These are phyloP conservation scores for Abramis brama DNA, from an alignment of 2,113 vertebrate species.

Conservation along the genomic window DNA sequence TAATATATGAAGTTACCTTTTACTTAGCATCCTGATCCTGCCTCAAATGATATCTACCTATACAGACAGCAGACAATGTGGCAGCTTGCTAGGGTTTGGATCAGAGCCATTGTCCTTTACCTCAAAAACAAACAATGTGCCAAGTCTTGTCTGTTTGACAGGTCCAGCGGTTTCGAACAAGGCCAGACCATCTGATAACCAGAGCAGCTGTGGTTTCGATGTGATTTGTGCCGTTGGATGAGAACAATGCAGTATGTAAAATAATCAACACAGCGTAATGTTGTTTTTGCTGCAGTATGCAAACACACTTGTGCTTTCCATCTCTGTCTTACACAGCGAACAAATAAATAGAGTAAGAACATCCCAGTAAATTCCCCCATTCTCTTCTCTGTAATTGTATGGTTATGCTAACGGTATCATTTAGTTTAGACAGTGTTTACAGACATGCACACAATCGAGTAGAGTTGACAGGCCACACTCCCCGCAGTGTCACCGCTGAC, in stretches of 20 bases:
- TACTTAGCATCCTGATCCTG: background rate
- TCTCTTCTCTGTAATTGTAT: constrained; percentile 36
- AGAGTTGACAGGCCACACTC: constrained; percentile 23
- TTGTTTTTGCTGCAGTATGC: constrained; percentile 27
- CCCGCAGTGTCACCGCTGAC: constrained; percentile 37
- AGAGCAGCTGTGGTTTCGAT: background rate
- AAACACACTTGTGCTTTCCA: constrained; percentile 14
- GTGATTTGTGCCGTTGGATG: constrained; percentile 22
- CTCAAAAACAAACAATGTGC: constrained; percentile 31
- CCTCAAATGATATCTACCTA: background rate
- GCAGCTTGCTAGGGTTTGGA: background rate
- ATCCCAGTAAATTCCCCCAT: background rate
- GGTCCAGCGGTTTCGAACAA: constrained; percentile 6
- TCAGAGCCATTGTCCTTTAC: background rate
- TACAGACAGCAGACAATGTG: background rate
- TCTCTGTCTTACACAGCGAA: background rate
- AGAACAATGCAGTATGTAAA: constrained; percentile 39
- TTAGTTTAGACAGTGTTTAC: constrained; percentile 13
- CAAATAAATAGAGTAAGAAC: constrained; percentile 21
- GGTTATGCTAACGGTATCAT: constrained; percentile 26
- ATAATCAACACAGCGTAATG: background rate
- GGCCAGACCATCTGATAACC: constrained; percentile 30
- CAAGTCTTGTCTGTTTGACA: background rate
- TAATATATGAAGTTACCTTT: background rate
- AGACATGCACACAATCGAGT: constrained; percentile 17